A percentile compares a stretch with the other conserved stretches of the same genome.
Evolutionary conservation across 2,888 invertebrate species (phyloP).

Genomic region (Sinopyrophorus schimmeli): DNA sequence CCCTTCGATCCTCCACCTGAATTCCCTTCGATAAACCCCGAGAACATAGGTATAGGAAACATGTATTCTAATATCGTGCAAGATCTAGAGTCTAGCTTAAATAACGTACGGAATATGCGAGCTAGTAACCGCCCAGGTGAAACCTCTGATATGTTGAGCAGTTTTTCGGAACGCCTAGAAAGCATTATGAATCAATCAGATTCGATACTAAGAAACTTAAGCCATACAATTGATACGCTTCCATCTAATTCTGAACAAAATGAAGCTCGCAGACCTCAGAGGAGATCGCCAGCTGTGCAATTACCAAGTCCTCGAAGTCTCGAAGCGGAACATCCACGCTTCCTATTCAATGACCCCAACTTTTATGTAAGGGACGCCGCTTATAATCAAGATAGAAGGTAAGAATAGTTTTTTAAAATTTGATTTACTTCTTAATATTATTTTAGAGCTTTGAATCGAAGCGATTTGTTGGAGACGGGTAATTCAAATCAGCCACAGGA

Average conservation of each 20-base stretch:
- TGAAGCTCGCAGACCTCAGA: conserved; percentile 7
- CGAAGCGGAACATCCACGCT: conserved; percentile 25
- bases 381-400: conserved; percentile 21
- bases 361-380: conserved; percentile 47
- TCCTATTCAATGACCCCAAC: conserved; percentile 43
- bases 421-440: background rate
- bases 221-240: conserved; percentile 48
- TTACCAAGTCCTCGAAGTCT: conserved; percentile 12
- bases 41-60: conserved; percentile 47
- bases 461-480: conserved; percentile 13
- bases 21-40: conserved; percentile 42
- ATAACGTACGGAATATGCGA: conserved; percentile 47
- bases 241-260: conserved; percentile 23
- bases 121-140: conserved; percentile 46
- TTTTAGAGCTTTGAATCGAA: background rate
- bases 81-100: conserved; percentile 50
- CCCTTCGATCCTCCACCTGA: conserved; percentile 45
- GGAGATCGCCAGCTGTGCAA: conserved; percentile 3
- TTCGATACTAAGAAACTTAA: conserved; percentile 50
- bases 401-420: conserved; percentile 4
- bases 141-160: conserved; percentile 50
- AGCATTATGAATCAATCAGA: conserved; percentile 53
- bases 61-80: conserved; percentile 53
- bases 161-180: conserved; percentile 51
- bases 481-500: conserved; percentile 7